phyloP scores from a whole-genome alignment of 2,888 invertebrate species.

The Lamellibrachia satsuma region DNA sequence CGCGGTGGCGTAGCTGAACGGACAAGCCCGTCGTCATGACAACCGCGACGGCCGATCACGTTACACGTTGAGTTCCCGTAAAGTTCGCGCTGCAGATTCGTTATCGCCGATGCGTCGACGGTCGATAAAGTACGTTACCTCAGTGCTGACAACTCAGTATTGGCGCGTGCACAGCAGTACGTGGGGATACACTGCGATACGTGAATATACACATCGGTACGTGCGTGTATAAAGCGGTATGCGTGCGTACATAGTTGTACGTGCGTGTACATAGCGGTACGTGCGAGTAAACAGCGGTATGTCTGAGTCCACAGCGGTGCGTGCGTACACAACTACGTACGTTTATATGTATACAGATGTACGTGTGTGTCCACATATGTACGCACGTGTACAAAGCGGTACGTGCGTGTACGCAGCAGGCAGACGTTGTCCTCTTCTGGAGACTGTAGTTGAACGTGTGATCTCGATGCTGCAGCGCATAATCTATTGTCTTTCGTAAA shows the following conservation, averaged over 20 bases:
- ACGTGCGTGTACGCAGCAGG: too few species aligned
- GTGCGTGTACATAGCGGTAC: background rate
- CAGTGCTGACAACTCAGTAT: background rate
- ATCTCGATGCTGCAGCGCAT: too few species aligned
- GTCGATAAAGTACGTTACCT: background rate
- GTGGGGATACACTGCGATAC: background rate
- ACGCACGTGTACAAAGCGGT: background rate
- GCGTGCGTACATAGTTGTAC: background rate
- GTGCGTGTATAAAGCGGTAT: background rate
- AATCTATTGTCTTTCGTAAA: background rate
- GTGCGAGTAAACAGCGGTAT: too few species aligned
- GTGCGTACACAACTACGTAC: too few species aligned
- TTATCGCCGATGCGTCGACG: background rate
- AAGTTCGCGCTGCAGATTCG: background rate
- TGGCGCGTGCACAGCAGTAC: background rate
- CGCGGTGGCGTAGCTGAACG: constrained; percentile 17
- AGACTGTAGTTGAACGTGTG: too few species aligned
- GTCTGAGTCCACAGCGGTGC: background rate
- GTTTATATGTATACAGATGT: too few species aligned
- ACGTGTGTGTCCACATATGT: background rate
- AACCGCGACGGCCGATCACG: background rate
- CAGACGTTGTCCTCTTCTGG: too few species aligned
- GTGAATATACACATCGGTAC: background rate
- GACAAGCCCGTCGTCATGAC: constrained; percentile 2
- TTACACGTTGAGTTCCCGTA: background rate